phyloP scores from a whole-genome alignment of 2,888 invertebrate genomes.

The Vesta saturnalis region DNA sequence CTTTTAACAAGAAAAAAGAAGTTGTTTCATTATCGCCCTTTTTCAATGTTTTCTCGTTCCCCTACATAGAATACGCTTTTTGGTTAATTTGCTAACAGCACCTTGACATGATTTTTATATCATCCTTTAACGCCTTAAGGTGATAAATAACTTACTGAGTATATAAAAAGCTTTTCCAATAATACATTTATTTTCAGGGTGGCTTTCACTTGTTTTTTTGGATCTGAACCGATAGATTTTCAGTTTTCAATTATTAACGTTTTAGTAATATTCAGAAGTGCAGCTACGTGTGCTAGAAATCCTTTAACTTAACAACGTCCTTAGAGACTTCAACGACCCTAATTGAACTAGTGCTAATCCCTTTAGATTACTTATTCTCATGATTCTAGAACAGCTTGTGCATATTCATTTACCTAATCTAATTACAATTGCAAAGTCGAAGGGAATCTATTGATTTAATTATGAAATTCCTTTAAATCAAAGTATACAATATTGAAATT shows the following conservation, averaged over 20 bases:
- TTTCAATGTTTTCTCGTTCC: slow-evolving; percentile 5
- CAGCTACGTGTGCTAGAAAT: too few relatives aligned
- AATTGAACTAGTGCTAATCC: not conserved
- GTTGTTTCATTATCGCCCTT: slow-evolving; percentile 11
- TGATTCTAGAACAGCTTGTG: not conserved
- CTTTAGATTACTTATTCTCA: not conserved
- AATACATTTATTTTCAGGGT: too few relatives aligned
- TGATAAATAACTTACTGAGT: too few relatives aligned
- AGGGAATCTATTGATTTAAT: not conserved
- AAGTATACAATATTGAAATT: too few relatives aligned
- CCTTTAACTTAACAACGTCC: not conserved
- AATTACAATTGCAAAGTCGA: not conserved
- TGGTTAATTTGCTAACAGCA: not conserved
- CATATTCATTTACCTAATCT: not conserved
- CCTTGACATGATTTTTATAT: slow-evolving; percentile 3
- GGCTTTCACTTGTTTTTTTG: too few relatives aligned
- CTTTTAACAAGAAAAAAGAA: slow-evolving; percentile 10
- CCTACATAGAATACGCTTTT: slow-evolving; percentile 8
- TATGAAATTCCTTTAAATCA: too few relatives aligned
- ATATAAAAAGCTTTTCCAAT: too few relatives aligned
- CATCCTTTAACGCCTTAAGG: too few relatives aligned
- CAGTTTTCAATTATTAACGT: too few relatives aligned
- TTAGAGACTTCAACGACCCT: not conserved
- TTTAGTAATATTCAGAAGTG: too few relatives aligned
- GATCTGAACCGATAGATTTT: too few relatives aligned